Base-by-base conservation (phyloP, 2,797 vertebrate genomes). In the Acestrorhynchus altus region DNA sequence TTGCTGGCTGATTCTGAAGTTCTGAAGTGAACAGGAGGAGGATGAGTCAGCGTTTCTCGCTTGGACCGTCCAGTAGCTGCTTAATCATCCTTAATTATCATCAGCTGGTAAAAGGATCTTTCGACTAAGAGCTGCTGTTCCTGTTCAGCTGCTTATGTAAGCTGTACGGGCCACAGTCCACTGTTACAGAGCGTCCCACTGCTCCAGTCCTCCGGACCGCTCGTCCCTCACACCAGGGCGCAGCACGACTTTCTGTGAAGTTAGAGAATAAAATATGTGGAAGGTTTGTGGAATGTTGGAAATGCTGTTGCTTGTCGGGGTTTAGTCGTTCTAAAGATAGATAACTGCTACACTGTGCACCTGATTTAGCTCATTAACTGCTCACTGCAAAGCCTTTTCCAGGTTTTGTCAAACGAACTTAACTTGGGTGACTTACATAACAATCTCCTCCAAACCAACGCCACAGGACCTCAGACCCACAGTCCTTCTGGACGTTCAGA, bases 351-450 rank as follows among this genome's bases (percentile, higher is more conserved):
- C 78, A 74, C 44, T 56, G 65, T 8, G 24, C 2, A 6, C n/a
- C 35, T 10, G 51, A 0, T 57, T 26, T 35, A 59, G 59, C 16
- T 44, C 31, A 73, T 80, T 76, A 77, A 46, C 74, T 44, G 15
- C 20, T 74, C 12, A 51, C 28, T 79, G 66, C 26, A 22, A 46
- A 80, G 49, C 66, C 65, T 70, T 49, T 76, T 81, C 60, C 60
- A 54, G 39, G 15, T 57, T 64, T 69, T 28, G 11, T 8, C 8
- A 6, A 35, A 1, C n/a, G 24, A 39, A 24, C 39, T 68, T 11
- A 16, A 31, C 42, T 35, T n/a, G 28, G 22, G 15, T 70, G 22
- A 31, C 72, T 79, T 74, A 46, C 60, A 40, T 74, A 69, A 63
- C 57, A 15, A 31, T 35, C 18, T 60, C 18, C 28, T 66, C 20